These are phyloP conservation scores for Steatornis caripensis DNA, from an alignment of 2,113 vertebrate species.

Conservation along the genomic window DNA sequence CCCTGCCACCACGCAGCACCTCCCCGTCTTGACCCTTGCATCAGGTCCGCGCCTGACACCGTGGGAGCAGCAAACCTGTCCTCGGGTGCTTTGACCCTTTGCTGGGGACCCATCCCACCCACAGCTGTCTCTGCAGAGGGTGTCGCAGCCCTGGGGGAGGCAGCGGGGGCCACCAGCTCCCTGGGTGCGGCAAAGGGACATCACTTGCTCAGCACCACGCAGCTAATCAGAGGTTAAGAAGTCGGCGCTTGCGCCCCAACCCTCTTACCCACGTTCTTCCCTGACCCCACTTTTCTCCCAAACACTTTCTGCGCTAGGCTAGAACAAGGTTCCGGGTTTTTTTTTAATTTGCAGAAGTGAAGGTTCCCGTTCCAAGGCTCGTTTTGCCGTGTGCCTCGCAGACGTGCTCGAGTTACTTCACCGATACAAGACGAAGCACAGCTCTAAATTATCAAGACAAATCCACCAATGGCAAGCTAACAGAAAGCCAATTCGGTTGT, in stretches of 20 bases:
- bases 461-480: neutral
- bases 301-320: neutral
- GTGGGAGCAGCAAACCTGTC: neutral
- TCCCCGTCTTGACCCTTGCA: neutral
- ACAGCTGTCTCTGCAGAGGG: neutral
- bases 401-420: neutral
- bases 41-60: neutral
- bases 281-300: neutral
- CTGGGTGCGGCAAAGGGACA: neutral
- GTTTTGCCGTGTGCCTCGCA: neutral
- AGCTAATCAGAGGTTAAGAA: neutral
- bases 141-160: neutral
- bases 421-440: neutral
- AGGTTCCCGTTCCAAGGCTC: neutral
- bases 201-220: neutral
- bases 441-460: neutral
- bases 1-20: neutral
- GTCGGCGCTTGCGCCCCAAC: too few relatives aligned
- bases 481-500: neutral
- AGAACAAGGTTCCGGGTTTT: neutral
- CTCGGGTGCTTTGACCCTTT: neutral
- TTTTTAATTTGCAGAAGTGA: neutral
- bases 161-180: neutral
- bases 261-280: neutral
- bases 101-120: neutral